A percentile compares a stretch with the other conserved stretches of the same genome.
phyloP scores from a whole-genome alignment of 64 coral and sea anemone genomes.

The Stichodactyla mertensii region DNA sequence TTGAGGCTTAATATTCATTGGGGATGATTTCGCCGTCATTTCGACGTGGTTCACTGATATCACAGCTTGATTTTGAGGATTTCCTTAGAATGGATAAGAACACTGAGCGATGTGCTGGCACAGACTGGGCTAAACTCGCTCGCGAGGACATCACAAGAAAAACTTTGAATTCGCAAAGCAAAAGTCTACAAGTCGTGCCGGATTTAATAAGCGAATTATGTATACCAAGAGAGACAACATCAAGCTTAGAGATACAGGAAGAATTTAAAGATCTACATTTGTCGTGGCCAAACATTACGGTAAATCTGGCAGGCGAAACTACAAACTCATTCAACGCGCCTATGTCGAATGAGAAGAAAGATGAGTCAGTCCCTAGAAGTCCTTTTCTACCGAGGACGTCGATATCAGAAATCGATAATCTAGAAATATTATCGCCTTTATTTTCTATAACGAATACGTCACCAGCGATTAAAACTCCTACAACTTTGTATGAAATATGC shows the following conservation, averaged over 20 bases:
- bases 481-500: constrained; percentile 31
- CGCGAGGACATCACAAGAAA: not conserved
- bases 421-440: constrained; percentile 15
- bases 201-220: not conserved
- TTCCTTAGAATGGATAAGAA: not conserved
- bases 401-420: constrained; percentile 21
- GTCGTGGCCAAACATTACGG: not conserved
- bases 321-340: not conserved
- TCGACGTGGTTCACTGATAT: constrained; percentile 9
- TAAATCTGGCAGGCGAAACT: not conserved
- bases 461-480: constrained; percentile 8
- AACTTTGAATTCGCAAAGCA: not conserved
- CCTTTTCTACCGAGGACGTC: constrained; percentile 16
- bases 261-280: not conserved
- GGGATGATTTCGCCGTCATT: constrained; percentile 7
- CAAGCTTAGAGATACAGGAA: not conserved
- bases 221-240: not conserved
- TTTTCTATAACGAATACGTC: constrained; percentile 12
- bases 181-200: constrained; percentile 16
- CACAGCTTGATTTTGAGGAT: constrained; percentile 20
- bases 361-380: not conserved
- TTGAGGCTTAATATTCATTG: not conserved
- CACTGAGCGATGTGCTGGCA: not conserved
- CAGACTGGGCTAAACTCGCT: not conserved
- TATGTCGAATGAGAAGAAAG: not conserved